A percentile compares a stretch with the other conserved stretches of the same genome.
phyloP scores from a whole-genome alignment of 2,797 vertebrate genomes.

The Notolepis coatsorum region DNA sequence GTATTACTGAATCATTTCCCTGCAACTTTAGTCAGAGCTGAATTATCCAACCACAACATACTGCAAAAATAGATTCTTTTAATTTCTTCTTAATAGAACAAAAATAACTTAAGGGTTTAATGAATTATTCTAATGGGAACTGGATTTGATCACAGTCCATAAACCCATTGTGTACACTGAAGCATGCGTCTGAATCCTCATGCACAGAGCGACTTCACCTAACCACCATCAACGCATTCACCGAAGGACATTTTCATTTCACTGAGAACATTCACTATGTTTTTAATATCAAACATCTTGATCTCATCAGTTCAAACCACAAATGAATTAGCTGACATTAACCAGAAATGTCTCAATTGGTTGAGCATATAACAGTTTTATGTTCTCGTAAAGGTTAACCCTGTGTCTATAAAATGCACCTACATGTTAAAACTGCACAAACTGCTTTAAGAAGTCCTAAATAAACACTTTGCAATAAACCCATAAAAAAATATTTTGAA shows the following conservation, averaged over 20 bases:
- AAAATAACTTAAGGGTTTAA: neutral
- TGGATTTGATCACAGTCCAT: slow-evolving; percentile 4
- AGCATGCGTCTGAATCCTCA: neutral
- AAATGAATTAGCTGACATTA: neutral
- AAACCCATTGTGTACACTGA: neutral
- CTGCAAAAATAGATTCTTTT: slow-evolving; percentile 41
- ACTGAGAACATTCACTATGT: too few relatives aligned
- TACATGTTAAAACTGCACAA: neutral
- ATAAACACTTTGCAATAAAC: neutral
- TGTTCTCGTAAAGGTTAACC: slow-evolving; percentile 3
- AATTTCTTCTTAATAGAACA: slow-evolving; percentile 18
- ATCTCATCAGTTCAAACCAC: too few relatives aligned
- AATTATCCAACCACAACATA: slow-evolving; percentile 23
- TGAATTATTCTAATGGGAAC: slow-evolving; percentile 11
- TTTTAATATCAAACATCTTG: too few relatives aligned
- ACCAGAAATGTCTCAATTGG: neutral
- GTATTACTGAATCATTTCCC: slow-evolving; percentile 24
- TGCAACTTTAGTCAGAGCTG: slow-evolving; percentile 26
- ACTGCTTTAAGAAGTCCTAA: neutral
- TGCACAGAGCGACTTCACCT: too few relatives aligned
- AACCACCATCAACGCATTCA: too few relatives aligned
- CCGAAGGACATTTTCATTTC: too few relatives aligned
- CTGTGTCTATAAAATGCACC: neutral
- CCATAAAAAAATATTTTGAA: too few relatives aligned
- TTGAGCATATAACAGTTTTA: slow-evolving; percentile 10